Base-by-base conservation (phyloP, 2,113 vertebrate genomes). In the Atractosteus spatula region DNA sequence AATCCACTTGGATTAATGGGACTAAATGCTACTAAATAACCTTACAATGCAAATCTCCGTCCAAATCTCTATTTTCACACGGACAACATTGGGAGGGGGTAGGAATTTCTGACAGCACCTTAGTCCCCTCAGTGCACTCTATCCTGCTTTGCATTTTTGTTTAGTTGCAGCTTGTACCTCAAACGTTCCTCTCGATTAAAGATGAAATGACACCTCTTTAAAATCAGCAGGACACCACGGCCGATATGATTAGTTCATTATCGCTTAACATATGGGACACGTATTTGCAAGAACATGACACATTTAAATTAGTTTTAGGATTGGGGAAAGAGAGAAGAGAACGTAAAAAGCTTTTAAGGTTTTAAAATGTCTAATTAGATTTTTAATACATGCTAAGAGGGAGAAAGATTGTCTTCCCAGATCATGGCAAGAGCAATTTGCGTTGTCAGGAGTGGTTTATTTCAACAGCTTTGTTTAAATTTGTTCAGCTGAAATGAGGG, bases 241-340 rank as follows among this genome's bases (percentile, higher is more conserved):
- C n/a, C 12, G 57, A 59, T 59, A 16, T 59, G 57, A 51, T 51
- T 51, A 51, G 47, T 51, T 59, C 57, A 59, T 59, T n/a, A 59
- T 59, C 57, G 14, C 57, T 11, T n/a, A 59, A 59, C 57, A 59
- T n/a, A 59, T 59, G 57, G 57, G 57, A 59, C 57, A 3, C 14
- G 11, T 5, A n/a, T n/a, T 5, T 2, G 57, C 12, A 51, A 51
- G 47, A 51, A 7, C 47, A 51, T 51, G 57, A 4, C 12, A 59
- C 57, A n/a, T 59, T 13, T 59, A 59, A 59, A 59, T 59, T 59
- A 16, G 57, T 59, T 59, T 59, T 59, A 59, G 14, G 57, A 59
- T 7, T 59, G n/a, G 2, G n/a, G n/a, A 59, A n/a, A n/a, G n/a
- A n/a, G n/a, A 13, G n/a, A 59, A 5, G 2, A n/a, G 57, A 59